Evolutionary conservation across 2,797 vertebrate species (phyloP).

Genomic region (Anguilla pacifica): DNA sequence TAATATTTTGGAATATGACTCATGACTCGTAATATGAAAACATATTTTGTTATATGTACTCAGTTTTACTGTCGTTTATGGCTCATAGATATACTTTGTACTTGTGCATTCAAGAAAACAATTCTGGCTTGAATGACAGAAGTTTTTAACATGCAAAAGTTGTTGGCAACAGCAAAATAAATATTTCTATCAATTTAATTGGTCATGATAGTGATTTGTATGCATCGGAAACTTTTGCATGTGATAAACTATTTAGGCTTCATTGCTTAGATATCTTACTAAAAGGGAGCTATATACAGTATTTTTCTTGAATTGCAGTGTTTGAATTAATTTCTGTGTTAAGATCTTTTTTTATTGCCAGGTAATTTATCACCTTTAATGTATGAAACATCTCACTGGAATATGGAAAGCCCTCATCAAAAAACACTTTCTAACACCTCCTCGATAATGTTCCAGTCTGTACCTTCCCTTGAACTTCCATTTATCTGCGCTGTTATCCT

Average conservation of each 20-base stretch:
- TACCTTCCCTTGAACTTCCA: not conserved
- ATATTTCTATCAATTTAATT: not conserved
- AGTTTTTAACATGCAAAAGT: no score
- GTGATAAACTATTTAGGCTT: not conserved
- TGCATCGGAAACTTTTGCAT: not conserved
- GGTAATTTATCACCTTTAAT: not conserved
- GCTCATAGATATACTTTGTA: not conserved
- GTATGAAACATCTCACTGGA: not conserved
- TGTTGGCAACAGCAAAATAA: not conserved
- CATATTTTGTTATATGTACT: not conserved
- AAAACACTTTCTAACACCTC: not conserved
- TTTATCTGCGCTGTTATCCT: constrained; percentile 8
- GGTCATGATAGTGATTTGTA: not conserved
- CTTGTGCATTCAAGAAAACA: not conserved
- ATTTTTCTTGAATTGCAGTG: not conserved
- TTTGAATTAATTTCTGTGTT: not conserved
- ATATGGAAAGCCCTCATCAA: not conserved
- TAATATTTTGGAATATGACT: no score
- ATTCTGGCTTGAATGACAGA: not conserved
- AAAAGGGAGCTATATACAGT: not conserved
- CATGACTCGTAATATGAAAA: no score
- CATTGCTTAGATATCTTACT: not conserved
- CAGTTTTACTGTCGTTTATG: no score
- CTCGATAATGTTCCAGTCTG: not conserved
- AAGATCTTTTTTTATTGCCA: not conserved